Evolutionary conservation across 2,113 vertebrate species (phyloP), one percentile per base, ranked within the genome.

Genomic region (Lepus americanus): DNA sequence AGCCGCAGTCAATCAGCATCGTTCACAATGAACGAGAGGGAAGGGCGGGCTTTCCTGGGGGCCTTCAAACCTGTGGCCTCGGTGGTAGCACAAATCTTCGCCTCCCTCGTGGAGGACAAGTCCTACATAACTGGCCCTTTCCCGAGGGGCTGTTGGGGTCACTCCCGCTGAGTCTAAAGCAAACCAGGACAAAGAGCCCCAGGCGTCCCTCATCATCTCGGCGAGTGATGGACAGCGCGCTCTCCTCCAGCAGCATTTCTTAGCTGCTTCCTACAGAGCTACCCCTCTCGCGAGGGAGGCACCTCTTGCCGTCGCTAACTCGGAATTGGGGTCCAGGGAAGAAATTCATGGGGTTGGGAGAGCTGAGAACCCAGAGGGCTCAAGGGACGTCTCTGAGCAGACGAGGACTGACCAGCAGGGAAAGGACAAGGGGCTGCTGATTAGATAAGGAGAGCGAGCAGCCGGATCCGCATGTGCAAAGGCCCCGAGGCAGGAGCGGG

Each of bases 201-300:
- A 16, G 5, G 25, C n/a, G 9, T 78, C 61, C 25, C 13, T n/a
- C 9, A 6, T 13, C 5, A 39, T 66, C n/a, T 33, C 5, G 1
- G 39, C 27, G 29, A 49, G 8, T 27, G 9, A 19, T 25, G 44
- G 1, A 27, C 13, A 27, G 9, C 6, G 13, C 13, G 22, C 3
- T 20, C 8, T 39, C 49, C 39, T 12, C 55, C 49, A 59, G 0
- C 5, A 59, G 19, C 29, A 39, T 33, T 23, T 66, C 44, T 39
- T 9, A 9, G 9, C 33, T 22, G 25, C 78, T 16, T 14, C 2
- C 39, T 22, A 9, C 1, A 0, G 39, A 17, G 14, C 36, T 9
- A 6, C 16, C 2, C 39, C 6, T 59, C 64, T 70, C 20, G 23
- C 2, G n/a, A 80, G 13, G 51, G 64, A 39, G 59, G 29, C 59